These are phyloP conservation scores for Alsophila aescularia DNA, from an alignment of 2,888 invertebrate species.

Conservation along the genomic window DNA sequence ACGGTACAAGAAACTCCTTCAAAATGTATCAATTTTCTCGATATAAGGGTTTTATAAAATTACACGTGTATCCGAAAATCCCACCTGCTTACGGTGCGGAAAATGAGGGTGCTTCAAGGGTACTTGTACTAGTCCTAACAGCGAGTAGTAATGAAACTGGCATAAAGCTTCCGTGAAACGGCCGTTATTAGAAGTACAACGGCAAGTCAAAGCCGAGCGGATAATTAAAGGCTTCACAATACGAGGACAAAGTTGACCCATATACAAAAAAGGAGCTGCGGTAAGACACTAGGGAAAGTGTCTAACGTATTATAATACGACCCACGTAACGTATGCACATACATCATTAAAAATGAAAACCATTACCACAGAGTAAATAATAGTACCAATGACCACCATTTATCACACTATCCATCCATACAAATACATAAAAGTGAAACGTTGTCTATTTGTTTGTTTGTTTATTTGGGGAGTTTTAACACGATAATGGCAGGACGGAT, in stretches of 20 bases:
- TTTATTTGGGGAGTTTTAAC: no score
- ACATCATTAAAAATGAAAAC: no score
- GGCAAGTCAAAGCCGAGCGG: slow-evolving; percentile 1
- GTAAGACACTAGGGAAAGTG: no score
- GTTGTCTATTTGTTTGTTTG: no score
- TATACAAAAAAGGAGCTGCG: not conserved
- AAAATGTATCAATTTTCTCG: not conserved
- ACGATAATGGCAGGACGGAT: no score
- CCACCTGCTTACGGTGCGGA: slow-evolving; percentile 23
- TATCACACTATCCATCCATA: no score
- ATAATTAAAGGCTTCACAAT: slow-evolving; percentile 14
- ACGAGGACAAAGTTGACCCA: not conserved
- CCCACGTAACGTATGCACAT: no score
- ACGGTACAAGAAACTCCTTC: no score
- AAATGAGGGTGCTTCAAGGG: slow-evolving; percentile 33
- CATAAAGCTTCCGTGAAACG: slow-evolving; percentile 28
- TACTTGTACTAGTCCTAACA: slow-evolving; percentile 27
- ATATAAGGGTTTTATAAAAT: not conserved
- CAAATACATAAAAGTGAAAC: no score
- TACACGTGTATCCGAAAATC: not conserved
- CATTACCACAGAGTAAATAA: no score
- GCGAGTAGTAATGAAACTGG: slow-evolving; percentile 30
- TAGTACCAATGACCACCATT: no score
- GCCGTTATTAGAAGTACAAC: slow-evolving; percentile 30
- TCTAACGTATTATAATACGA: no score